Conservation (phyloP, 2,797 vertebrate genomes). For the Salmo trutta region DNA sequence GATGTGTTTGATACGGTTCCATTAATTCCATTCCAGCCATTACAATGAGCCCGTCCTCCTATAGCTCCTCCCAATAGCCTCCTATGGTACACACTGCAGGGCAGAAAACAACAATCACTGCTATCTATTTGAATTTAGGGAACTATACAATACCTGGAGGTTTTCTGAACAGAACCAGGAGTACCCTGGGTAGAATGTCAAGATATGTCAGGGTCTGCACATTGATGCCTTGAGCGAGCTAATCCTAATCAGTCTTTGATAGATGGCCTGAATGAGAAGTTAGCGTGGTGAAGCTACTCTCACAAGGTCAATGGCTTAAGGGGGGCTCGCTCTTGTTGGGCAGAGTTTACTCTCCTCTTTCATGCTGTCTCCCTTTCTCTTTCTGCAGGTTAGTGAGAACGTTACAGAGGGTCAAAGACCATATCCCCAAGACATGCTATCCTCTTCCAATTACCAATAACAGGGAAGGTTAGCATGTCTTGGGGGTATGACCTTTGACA, state of each 20-base stretch:
- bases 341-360: too few relatives aligned
- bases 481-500: too few relatives aligned
- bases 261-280: neutral
- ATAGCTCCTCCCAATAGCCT: neutral
- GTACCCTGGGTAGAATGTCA: neutral
- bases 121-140: constrained; percentile 25
- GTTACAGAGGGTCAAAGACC: too few relatives aligned
- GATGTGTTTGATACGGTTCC: too few relatives aligned
- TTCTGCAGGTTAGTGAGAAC: too few relatives aligned
- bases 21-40: too few relatives aligned
- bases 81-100: constrained; percentile 15
- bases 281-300: neutral
- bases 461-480: too few relatives aligned
- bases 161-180: neutral
- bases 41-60: too few relatives aligned
- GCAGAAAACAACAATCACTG: constrained; percentile 37
- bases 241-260: neutral
- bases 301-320: neutral
- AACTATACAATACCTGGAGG: constrained; percentile 12
- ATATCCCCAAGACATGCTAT: too few relatives aligned
- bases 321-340: neutral
- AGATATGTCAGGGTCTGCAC: constrained; percentile 6
- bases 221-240: neutral
- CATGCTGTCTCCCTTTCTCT: too few relatives aligned
- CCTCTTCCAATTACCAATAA: too few relatives aligned